phyloP scores from a whole-genome alignment of 2,113 vertebrate species.

The Strix aluco region DNA sequence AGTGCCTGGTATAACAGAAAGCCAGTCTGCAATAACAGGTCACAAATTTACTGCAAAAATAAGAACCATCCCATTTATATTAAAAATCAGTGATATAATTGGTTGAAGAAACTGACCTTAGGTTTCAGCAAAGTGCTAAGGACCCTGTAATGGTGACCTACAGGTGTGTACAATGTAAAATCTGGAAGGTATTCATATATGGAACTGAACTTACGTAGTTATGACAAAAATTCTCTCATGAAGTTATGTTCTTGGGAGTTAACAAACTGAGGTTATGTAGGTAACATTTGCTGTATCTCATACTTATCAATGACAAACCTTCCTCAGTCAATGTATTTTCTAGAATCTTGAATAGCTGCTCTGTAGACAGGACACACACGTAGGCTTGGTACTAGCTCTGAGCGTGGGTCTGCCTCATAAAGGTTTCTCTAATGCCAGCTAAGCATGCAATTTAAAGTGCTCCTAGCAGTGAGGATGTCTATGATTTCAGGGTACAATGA shows the following conservation, averaged over 20 bases:
- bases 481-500: not conserved
- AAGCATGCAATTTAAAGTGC: not conserved
- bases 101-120: not conserved
- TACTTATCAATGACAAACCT: not conserved
- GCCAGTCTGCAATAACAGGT: not conserved
- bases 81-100: not conserved
- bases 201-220: not conserved
- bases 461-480: not conserved
- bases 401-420: not conserved
- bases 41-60: not conserved
- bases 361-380: rapidly evolving
- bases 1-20: not conserved
- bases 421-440: not conserved
- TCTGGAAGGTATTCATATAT: not conserved
- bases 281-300: not conserved
- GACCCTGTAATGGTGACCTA: not conserved
- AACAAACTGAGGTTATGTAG: not conserved
- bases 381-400: not conserved
- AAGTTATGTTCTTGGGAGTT: not conserved
- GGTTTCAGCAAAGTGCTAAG: not conserved
- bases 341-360: not conserved
- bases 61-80: not conserved
- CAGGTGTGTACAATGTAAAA: not conserved
- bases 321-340: not conserved
- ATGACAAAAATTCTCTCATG: not conserved